A percentile compares a stretch with the other conserved stretches of the same genome.
Conservation (phyloP, 2,888 invertebrate genomes). For the Xestobium rufovillosum region DNA sequence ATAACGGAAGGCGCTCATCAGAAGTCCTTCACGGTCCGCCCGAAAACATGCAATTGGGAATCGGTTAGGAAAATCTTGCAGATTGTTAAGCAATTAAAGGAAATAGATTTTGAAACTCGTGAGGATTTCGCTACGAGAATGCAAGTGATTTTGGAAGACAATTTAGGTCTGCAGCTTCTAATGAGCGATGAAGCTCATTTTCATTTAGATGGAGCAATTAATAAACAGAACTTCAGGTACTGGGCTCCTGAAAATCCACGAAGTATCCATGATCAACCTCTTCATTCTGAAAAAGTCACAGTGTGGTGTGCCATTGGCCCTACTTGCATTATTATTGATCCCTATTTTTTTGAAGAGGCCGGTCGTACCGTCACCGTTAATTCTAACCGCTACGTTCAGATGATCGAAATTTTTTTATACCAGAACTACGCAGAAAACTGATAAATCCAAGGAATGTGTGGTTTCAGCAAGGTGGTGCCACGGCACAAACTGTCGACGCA, state of each 20-base stretch:
- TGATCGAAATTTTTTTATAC: background rate
- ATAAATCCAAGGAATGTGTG: conserved; percentile 1
- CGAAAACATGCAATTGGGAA: no score
- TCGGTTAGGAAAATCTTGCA: conserved; percentile 5
- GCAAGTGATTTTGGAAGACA: conserved; percentile 14
- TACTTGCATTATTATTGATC: conserved; percentile 11
- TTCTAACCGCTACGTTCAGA: conserved; percentile 1
- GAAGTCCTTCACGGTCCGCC: no score
- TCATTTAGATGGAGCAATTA: conserved; percentile 23
- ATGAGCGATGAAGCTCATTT: conserved; percentile 25
- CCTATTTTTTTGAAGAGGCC: conserved; percentile 13
- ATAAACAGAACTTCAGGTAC: conserved; percentile 24
- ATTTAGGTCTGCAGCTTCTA: conserved; percentile 8
- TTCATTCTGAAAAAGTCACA: conserved; percentile 14
- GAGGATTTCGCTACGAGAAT: conserved; percentile 14
- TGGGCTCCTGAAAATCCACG: conserved; percentile 16
- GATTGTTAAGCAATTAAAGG: conserved; percentile 4
- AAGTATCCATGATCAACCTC: conserved; percentile 17
- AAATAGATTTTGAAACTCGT: conserved; percentile 6
- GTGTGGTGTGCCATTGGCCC: conserved; percentile 12
- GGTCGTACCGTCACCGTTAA: conserved; percentile 4
- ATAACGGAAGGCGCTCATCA: no score
- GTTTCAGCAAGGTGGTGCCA: conserved; percentile 2
- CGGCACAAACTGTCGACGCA: conserved; percentile 1
- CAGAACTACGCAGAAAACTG: background rate